Evolutionary conservation across 2,888 invertebrate genomes (phyloP).

Genomic region (Hololepta plana): DNA sequence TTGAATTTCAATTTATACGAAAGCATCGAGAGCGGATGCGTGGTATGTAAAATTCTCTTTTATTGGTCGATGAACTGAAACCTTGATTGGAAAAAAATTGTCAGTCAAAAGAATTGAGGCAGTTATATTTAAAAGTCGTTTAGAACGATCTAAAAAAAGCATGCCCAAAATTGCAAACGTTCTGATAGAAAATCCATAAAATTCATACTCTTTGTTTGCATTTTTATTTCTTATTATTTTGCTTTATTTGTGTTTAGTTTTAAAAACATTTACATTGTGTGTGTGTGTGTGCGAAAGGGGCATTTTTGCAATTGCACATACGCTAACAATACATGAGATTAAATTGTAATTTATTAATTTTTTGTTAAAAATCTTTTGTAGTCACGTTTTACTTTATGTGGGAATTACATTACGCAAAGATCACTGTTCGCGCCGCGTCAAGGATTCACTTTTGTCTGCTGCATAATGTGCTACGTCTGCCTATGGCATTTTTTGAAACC

Average conservation of each 20-base stretch:
- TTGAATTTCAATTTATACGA: conserved; percentile 32
- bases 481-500: too few relatives aligned
- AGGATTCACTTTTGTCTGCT: too few relatives aligned
- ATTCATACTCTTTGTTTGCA: conserved; percentile 2
- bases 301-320: too few relatives aligned
- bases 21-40: conserved; percentile 25
- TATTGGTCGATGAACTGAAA: neutral
- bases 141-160: too few relatives aligned
- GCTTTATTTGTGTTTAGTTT: conserved; percentile 6
- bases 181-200: neutral
- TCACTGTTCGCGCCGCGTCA: too few relatives aligned
- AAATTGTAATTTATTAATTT: conserved; percentile 1
- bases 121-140: conserved; percentile 22
- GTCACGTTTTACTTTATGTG: conserved; percentile 8
- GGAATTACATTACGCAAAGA: too few relatives aligned
- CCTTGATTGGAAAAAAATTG: neutral
- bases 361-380: conserved; percentile 7
- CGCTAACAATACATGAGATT: too few relatives aligned
- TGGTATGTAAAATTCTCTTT: neutral
- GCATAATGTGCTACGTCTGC: too few relatives aligned
- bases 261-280: conserved; percentile 2
- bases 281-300: too few relatives aligned
- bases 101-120: conserved; percentile 10
- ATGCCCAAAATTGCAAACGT: too few relatives aligned
- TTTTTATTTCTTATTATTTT: conserved; percentile 5